phyloP scores from a whole-genome alignment of 2,797 vertebrate genomes.

The Alauda arvensis region DNA sequence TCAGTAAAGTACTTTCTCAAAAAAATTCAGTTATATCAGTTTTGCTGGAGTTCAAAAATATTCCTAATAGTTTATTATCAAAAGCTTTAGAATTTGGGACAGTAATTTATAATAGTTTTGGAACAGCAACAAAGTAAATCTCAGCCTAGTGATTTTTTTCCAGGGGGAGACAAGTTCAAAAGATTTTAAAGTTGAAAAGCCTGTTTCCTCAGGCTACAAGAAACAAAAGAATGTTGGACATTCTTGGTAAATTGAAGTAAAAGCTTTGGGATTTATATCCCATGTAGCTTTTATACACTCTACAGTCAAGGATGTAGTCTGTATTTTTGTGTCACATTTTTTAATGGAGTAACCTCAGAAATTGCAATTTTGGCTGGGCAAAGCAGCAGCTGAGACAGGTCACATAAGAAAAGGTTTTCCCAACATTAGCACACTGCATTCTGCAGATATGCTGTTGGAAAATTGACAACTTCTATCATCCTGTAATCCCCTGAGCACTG shows the following conservation, averaged over 20 bases:
- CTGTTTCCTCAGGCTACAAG: neutral
- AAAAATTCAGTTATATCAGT: neutral
- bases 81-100: neutral
- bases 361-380: neutral
- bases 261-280: neutral
- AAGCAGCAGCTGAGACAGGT: neutral
- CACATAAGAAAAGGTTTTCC: neutral
- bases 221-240: neutral
- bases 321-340: neutral
- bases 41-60: neutral
- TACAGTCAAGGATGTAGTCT: neutral
- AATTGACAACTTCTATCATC: neutral
- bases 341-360: neutral
- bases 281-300: neutral
- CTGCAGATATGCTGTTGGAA: neutral
- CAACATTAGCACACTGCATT: neutral
- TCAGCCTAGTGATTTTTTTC: neutral
- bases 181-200: slow-evolving; percentile 10
- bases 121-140: slow-evolving; percentile 6
- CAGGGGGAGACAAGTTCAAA: neutral
- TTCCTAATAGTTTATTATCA: neutral
- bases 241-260: neutral
- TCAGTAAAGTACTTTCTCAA: neutral
- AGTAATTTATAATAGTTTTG: neutral
- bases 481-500: neutral